phyloP scores from a whole-genome alignment of 2,888 invertebrate genomes.

The Torymus texanus region DNA sequence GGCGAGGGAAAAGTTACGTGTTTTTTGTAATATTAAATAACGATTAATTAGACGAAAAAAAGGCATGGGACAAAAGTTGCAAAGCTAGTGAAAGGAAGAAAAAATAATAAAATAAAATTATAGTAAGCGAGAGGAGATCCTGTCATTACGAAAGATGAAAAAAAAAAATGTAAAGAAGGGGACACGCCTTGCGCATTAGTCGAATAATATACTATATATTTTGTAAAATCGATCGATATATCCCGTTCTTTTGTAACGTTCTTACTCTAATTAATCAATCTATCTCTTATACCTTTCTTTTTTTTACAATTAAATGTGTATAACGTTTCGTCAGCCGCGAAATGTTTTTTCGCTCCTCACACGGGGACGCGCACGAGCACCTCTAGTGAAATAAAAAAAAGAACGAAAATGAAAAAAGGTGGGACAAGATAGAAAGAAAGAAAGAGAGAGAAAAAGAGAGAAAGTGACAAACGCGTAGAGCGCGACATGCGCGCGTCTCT shows the following conservation, averaged over 20 bases:
- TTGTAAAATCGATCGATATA: slow-evolving; percentile 41
- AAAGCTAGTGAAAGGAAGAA: slow-evolving; percentile 22
- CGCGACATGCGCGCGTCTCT: background rate
- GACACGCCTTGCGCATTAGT: slow-evolving; percentile 49
- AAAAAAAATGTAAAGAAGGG: slow-evolving; percentile 15
- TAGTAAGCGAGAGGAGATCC: slow-evolving; percentile 45
- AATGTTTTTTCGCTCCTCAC: slow-evolving; percentile 15
- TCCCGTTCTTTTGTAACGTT: slow-evolving; percentile 43
- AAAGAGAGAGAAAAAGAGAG: too few species aligned
- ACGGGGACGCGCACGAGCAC: too few species aligned
- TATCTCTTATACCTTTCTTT: slow-evolving; percentile 30
- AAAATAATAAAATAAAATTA: background rate
- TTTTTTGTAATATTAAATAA: slow-evolving; percentile 10
- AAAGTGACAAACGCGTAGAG: too few species aligned
- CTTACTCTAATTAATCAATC: slow-evolving; percentile 35
- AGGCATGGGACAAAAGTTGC: slow-evolving; percentile 56
- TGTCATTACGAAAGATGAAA: slow-evolving; percentile 8
- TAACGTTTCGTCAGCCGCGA: background rate
- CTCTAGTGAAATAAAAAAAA: too few species aligned
- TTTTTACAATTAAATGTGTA: background rate
- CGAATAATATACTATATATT: slow-evolving; percentile 42
- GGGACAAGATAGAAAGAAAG: too few species aligned
- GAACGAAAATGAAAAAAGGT: too few species aligned
- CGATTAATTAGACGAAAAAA: slow-evolving; percentile 35
- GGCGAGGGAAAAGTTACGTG: slow-evolving; percentile 7